Evolutionary conservation across 2,888 invertebrate species (phyloP).

Genomic region (Xylocampa areola): DNA sequence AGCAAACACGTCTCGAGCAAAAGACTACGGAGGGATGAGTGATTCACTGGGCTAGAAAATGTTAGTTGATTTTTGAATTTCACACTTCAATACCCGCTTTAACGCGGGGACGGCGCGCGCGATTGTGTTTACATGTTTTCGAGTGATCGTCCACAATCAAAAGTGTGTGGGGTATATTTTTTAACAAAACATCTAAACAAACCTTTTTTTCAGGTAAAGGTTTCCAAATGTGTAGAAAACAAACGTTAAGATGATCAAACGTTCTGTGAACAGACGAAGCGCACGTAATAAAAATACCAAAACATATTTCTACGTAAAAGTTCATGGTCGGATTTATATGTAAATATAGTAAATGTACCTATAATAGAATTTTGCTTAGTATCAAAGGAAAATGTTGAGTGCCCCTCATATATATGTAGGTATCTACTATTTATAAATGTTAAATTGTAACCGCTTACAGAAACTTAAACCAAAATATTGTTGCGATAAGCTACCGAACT

Average conservation of each 20-base stretch:
- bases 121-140: constrained; percentile 71
- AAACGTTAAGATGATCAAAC: constrained; percentile 47
- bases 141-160: constrained; percentile 59
- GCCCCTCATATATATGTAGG: constrained; percentile 1
- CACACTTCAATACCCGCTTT: constrained; percentile 80
- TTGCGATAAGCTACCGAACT: neutral
- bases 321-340: constrained; percentile 28
- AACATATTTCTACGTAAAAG: constrained; percentile 13
- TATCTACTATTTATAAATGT: constrained; percentile 3
- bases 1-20: constrained; percentile 82
- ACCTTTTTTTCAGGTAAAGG: constrained; percentile 51
- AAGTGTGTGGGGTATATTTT: constrained; percentile 46
- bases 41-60: constrained; percentile 86
- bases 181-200: constrained; percentile 41
- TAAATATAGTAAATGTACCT: constrained; percentile 1
- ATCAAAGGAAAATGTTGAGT: constrained; percentile 17
- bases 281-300: constrained; percentile 32
- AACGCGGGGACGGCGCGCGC: constrained; percentile 67
- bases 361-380: constrained; percentile 8
- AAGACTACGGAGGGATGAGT: constrained; percentile 81
- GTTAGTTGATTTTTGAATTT: constrained; percentile 89
- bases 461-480: neutral
- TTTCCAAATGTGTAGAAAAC: constrained; percentile 39
- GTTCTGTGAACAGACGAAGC: constrained; percentile 30
- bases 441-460: neutral